Evolutionary conservation across 2,888 invertebrate species (phyloP), one percentile per base, ranked within the genome.

Genomic region (Priocnemis perturbator): DNA sequence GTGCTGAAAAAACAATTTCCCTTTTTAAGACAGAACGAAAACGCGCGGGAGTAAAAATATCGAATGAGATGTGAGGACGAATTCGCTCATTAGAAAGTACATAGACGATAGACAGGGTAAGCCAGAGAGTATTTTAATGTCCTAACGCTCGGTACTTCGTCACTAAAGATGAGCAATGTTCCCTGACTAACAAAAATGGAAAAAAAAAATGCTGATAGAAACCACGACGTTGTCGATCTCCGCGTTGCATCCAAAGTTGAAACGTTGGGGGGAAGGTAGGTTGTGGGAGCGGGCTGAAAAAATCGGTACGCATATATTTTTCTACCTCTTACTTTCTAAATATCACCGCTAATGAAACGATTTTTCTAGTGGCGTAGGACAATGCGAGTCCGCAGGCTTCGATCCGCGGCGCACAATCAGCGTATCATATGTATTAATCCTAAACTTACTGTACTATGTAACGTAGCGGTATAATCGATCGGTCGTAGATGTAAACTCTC

Each of bases 241-340:
- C 57, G 11, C 44, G 19, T 58, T 17, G 30, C 37, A 58, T 37
- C 58, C 26, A 26, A 26, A 26, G 37, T 37, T 37, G 1, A 9
- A 11, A 37, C 7, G 7, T 37, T 37, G 14, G 14, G 37, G 26
- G 37, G 37, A 37, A 2, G 37, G 14, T 37, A 11, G 14, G 37
- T 37, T 37, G 37, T 11, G 45, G 60, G 69, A 20, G 62, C 67
- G n/a, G 37, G 58, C 69, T 69, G 63, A 64, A 63, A 69, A 21
- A 47, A 73, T 60, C 61, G 64, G 64, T 64, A 69, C 64, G 53
- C 69, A 77, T 81, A 81, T 83, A 83, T 83, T 83, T 83, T 83
- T 83, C 78, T 83, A 83, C 78, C 78, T 77, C 78, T 83, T 82
- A 79, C 76, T 82, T 83, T 78, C 75, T 77, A 79, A 78, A 74